A percentile compares a stretch with the other conserved stretches of the same genome.
phyloP scores from a whole-genome alignment of 2,888 invertebrate genomes.

The Clusia tigrina region DNA sequence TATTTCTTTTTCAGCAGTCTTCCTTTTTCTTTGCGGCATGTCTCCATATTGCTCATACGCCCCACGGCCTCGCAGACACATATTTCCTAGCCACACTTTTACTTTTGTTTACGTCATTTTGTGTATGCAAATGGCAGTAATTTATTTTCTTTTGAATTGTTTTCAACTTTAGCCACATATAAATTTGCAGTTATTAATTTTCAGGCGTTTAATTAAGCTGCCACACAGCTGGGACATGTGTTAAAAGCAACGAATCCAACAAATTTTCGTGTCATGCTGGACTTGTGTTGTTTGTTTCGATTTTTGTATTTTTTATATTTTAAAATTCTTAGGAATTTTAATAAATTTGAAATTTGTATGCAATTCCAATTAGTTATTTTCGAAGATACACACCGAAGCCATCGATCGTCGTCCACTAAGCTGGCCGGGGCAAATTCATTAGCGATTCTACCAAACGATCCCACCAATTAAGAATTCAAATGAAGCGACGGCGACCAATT shows the following conservation, averaged over 20 bases:
- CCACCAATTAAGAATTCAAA: slow-evolving; percentile 55
- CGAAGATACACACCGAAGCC: neutral
- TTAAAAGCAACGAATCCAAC: neutral
- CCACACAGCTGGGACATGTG: neutral
- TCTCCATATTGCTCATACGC: too few species aligned
- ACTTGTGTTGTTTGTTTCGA: slow-evolving; percentile 2
- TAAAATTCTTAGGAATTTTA: slow-evolving; percentile 20
- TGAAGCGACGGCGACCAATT: slow-evolving; percentile 36
- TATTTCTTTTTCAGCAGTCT: too few species aligned
- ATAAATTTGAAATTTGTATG: neutral
- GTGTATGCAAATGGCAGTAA: too few species aligned
- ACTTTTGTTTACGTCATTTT: too few species aligned
- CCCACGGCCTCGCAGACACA: too few species aligned
- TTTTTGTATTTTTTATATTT: slow-evolving; percentile 16
- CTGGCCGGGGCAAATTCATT: neutral
- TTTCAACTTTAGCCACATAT: too few species aligned
- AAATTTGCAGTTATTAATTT: neutral
- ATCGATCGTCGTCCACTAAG: neutral
- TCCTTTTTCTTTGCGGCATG: too few species aligned
- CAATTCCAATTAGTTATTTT: neutral
- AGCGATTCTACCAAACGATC: neutral
- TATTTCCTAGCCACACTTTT: too few species aligned
- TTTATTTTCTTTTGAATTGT: too few species aligned
- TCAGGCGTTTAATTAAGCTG: neutral
- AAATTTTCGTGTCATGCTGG: neutral